Evolutionary conservation across 2,888 invertebrate genomes (phyloP).

Genomic region (Ashinkailepas kermadecensis): DNA sequence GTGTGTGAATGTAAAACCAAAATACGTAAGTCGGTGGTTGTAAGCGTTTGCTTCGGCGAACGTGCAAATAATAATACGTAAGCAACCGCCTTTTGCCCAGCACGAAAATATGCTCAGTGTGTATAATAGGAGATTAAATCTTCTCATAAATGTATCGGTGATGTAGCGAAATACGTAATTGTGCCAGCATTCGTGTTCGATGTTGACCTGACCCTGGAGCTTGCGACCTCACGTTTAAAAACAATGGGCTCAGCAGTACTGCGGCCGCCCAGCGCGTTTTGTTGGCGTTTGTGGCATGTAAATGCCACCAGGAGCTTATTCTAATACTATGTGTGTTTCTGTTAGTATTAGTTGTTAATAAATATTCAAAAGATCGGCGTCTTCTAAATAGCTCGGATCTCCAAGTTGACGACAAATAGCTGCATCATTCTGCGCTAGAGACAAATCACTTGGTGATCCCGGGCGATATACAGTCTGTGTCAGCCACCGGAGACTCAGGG

Average conservation of each 20-base stretch:
- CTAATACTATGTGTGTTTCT: constrained; percentile 20
- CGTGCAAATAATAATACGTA: background rate
- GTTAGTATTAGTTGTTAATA: constrained; percentile 23
- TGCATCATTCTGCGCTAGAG: too few species aligned
- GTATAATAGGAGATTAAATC: background rate
- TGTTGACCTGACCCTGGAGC: background rate
- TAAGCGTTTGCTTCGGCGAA: background rate
- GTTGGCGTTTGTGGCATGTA: constrained; percentile 9
- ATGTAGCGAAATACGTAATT: constrained; percentile 11
- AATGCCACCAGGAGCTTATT: constrained; percentile 15
- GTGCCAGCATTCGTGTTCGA: background rate
- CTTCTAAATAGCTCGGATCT: background rate
- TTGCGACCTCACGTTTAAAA: too few species aligned
- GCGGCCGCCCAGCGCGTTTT: background rate
- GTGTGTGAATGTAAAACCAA: background rate
- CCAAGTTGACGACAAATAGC: background rate
- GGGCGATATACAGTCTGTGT: too few species aligned
- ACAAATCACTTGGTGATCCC: too few species aligned
- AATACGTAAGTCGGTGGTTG: constrained; percentile 8
- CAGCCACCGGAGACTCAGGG: too few species aligned
- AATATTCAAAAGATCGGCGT: background rate
- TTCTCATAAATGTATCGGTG: background rate
- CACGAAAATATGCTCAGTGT: background rate
- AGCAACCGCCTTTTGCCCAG: background rate
- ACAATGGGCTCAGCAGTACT: background rate